phyloP scores from a whole-genome alignment of 1,140 invertebrate genomes.

The Cecropterus lyciades region DNA sequence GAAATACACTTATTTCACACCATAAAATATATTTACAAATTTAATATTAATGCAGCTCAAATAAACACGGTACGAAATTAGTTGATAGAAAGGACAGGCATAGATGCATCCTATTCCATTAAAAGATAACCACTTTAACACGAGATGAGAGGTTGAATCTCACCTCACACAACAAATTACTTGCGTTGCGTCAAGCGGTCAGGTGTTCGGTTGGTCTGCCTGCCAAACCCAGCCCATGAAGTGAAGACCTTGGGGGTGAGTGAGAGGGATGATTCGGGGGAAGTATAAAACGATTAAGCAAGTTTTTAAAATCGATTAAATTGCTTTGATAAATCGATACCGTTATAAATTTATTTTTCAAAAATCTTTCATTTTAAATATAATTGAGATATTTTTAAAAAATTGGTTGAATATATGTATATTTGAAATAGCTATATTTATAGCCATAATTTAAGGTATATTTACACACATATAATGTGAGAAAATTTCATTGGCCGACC shows the following conservation, averaged over 20 bases:
- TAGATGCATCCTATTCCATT: not conserved
- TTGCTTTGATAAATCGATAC: too few species aligned
- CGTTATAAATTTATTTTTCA: too few species aligned
- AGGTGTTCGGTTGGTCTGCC: constrained; percentile 3
- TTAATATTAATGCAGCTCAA: constrained; percentile 10
- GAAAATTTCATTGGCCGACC: too few species aligned
- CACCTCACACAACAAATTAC: constrained; percentile 5
- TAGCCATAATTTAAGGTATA: too few species aligned
- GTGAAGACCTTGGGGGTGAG: constrained; percentile 4
- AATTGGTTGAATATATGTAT: too few species aligned
- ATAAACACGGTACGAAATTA: constrained; percentile 15
- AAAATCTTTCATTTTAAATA: not conserved
- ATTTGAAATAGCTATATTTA: too few species aligned
- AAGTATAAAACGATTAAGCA: not conserved
- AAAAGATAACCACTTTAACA: constrained; percentile 17
- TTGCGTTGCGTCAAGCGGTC: constrained; percentile 5
- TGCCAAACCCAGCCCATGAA: constrained; percentile 8
- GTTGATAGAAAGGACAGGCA: constrained; percentile 13
- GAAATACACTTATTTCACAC: constrained; percentile 29
- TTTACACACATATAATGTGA: too few species aligned
- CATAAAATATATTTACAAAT: constrained; percentile 20
- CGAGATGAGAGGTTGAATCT: constrained; percentile 11
- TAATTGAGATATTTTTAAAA: too few species aligned
- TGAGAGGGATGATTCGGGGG: constrained; percentile 1
- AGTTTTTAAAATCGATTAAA: not conserved